Percentiles rank a stretch among this genome's conserved stretches.
Evolutionary conservation across 2,113 vertebrate species (phyloP).

Genomic region (Lampris incognitus): DNA sequence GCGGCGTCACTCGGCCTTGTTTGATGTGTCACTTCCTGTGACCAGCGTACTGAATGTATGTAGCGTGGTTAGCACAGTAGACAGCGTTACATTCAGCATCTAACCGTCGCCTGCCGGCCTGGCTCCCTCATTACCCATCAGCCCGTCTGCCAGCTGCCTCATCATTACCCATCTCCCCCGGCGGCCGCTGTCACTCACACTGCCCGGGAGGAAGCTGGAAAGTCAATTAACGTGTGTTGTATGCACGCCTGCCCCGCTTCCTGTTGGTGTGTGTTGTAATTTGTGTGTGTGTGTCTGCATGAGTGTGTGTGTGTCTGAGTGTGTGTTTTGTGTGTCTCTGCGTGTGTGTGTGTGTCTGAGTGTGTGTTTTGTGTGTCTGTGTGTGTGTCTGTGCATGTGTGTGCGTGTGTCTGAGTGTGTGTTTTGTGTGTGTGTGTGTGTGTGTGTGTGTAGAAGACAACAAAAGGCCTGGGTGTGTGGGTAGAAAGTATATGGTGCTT

Average conservation of each 20-base stretch:
- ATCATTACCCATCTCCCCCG: slow-evolving; percentile 79
- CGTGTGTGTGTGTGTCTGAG: slow-evolving; percentile 9
- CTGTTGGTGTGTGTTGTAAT: not conserved
- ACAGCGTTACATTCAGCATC: slow-evolving; percentile 68
- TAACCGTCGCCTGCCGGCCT: slow-evolving; percentile 69
- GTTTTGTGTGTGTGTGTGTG: too few species aligned
- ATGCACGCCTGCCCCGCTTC: slow-evolving; percentile 51
- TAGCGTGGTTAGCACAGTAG: slow-evolving; percentile 56
- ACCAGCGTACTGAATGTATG: slow-evolving; percentile 56
- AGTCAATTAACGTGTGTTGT: slow-evolving; percentile 74
- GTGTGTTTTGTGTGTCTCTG: too few species aligned
- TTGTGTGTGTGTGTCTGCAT: slow-evolving; percentile 19
- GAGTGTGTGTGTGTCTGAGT: slow-evolving; percentile 5
- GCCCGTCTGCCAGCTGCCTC: slow-evolving; percentile 79
- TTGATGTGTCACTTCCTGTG: slow-evolving; percentile 43
- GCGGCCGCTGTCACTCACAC: slow-evolving; percentile 75
- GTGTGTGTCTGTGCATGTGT: slow-evolving; percentile 11
- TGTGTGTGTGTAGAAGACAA: too few species aligned
- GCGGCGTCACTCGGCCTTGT: slow-evolving; percentile 40
- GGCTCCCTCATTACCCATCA: slow-evolving; percentile 79
- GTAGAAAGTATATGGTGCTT: not conserved
- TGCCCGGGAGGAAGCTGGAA: slow-evolving; percentile 64
- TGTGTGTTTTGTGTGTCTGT: slow-evolving; percentile 23
- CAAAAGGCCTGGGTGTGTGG: not conserved
- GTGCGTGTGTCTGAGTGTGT: slow-evolving; percentile 18